Evolutionary conservation across 2,797 vertebrate genomes (phyloP).

Genomic region (Cichlasoma orientale): DNA sequence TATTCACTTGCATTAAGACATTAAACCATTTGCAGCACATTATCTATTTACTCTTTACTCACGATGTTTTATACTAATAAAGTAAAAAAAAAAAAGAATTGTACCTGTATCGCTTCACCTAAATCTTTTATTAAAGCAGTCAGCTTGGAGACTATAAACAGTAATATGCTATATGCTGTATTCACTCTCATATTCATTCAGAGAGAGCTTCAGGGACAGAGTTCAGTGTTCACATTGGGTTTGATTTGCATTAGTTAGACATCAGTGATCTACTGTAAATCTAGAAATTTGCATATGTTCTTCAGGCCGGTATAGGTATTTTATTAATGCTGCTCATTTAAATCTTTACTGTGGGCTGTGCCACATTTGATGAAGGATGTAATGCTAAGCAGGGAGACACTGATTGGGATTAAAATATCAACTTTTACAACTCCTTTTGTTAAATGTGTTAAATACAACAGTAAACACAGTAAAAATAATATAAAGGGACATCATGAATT

Average conservation of each 20-base stretch:
- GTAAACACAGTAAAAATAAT: background rate
- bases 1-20: background rate
- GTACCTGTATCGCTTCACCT: conserved; percentile 18
- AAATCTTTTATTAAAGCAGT: conserved; percentile 58
- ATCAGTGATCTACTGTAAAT: conserved; percentile 47
- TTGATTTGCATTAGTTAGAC: conserved; percentile 59
- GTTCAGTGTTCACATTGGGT: conserved; percentile 40
- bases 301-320: conserved; percentile 46
- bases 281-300: conserved; percentile 58
- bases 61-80: background rate
- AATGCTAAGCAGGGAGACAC: background rate
- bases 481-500: too few relatives aligned
- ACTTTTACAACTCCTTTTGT: background rate
- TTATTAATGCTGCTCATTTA: conserved; percentile 49
- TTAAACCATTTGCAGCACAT: background rate
- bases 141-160: conserved; percentile 49
- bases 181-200: conserved; percentile 61
- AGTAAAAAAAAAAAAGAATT: conserved; percentile 6
- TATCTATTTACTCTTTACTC: background rate
- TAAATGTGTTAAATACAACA: background rate
- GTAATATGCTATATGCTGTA: conserved; percentile 42
- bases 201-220: conserved; percentile 41
- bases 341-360: conserved; percentile 31
- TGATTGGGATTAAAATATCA: conserved; percentile 18
- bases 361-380: background rate